Percentiles rank a stretch among this genome's conserved stretches.
These are phyloP conservation scores for Eueides isabella DNA, from an alignment of 1,140 invertebrate species.

Conservation along the genomic window DNA sequence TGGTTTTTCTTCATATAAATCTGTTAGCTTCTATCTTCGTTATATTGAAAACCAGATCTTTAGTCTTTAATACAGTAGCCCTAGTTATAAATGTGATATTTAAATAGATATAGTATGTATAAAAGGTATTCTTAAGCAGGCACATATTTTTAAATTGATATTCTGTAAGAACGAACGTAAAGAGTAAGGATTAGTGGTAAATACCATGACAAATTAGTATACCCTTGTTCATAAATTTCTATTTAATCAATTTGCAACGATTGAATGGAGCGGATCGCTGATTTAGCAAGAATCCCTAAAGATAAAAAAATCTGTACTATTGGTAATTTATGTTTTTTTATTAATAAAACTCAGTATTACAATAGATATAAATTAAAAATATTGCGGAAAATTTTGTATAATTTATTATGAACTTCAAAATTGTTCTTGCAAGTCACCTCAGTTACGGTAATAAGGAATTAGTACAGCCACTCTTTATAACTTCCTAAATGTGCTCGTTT, in stretches of 20 bases:
- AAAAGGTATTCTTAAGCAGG: too few species aligned
- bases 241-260: background rate
- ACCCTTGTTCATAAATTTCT: background rate
- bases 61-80: too few species aligned
- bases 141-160: too few species aligned
- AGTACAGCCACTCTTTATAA: background rate
- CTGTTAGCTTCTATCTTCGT: too few species aligned
- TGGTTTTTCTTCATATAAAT: too few species aligned
- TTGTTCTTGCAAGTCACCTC: background rate
- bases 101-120: too few species aligned
- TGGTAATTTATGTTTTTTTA: background rate
- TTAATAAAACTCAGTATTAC: background rate
- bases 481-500: constrained; percentile 10
- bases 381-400: background rate
- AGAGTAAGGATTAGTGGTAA: background rate
- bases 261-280: background rate
- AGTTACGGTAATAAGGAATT: constrained; percentile 10
- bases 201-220: background rate
- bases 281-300: background rate
- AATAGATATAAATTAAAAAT: background rate
- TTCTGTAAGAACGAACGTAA: too few species aligned
- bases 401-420: background rate
- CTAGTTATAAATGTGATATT: too few species aligned
- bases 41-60: too few species aligned
- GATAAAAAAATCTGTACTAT: background rate